A percentile compares a stretch with the other conserved stretches of the same genome.
phyloP scores from a whole-genome alignment of 2,888 invertebrate genomes.

The Oligia strigilis region DNA sequence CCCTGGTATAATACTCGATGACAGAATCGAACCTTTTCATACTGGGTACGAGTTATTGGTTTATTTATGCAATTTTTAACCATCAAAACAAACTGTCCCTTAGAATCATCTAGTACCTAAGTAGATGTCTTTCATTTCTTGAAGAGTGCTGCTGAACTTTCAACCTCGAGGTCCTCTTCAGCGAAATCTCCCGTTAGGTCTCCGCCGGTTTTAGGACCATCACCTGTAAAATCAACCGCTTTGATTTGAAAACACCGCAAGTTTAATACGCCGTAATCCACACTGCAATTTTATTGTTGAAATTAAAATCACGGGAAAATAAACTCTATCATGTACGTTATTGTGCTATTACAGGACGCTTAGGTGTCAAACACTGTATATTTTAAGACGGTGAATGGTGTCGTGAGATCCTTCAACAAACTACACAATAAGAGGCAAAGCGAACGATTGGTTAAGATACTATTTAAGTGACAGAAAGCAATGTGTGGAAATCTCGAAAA shows the following conservation, averaged over 20 bases:
- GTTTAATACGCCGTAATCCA: constrained; percentile 62
- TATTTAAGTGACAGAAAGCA: too few species aligned
- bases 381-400: constrained; percentile 21
- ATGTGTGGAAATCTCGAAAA: too few species aligned
- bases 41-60: neutral
- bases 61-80: neutral
- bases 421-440: neutral
- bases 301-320: constrained; percentile 47
- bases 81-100: neutral
- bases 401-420: constrained; percentile 46
- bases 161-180: neutral
- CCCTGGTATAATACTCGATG: neutral
- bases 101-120: neutral
- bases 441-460: too few species aligned
- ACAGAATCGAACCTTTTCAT: neutral
- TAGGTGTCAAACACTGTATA: neutral
- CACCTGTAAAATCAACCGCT: constrained; percentile 70
- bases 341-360: constrained; percentile 14
- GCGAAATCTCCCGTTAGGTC: constrained; percentile 53
- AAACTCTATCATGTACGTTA: neutral
- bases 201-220: constrained; percentile 55
- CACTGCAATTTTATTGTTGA: constrained; percentile 24
- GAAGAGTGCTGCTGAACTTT: neutral
- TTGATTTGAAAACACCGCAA: constrained; percentile 88
- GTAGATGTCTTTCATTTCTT: neutral